Conservation (phyloP, 2,888 invertebrate species). For the Imbricaverruca yamaguchii region DNA sequence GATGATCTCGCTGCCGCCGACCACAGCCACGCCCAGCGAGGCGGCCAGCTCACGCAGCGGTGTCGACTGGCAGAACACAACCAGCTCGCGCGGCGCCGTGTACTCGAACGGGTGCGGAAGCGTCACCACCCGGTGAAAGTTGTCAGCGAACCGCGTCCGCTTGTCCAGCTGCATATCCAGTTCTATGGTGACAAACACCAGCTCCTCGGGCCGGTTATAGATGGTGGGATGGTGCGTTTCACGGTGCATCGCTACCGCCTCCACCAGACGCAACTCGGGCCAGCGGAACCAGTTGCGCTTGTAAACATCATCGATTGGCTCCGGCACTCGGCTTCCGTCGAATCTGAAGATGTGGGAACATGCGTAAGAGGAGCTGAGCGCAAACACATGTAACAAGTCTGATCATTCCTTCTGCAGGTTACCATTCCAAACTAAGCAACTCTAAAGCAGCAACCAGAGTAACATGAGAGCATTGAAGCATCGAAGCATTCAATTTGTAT, state of each 20-base stretch:
- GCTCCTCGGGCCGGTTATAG: conserved; percentile 65
- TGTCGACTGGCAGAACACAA: conserved; percentile 65
- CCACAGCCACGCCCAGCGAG: conserved; percentile 62
- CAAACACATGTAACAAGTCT: too few species aligned
- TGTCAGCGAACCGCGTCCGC: conserved; percentile 61
- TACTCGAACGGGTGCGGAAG: conserved; percentile 63
- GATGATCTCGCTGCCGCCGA: conserved; percentile 64
- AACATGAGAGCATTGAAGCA: too few species aligned
- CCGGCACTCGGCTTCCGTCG: conserved; percentile 51
- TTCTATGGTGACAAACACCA: conserved; percentile 62
- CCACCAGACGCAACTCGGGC: conserved; percentile 58
- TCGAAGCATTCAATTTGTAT: too few species aligned
- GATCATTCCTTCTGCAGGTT: too few species aligned
- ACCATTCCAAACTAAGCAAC: too few species aligned
- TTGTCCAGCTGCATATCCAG: conserved; percentile 68
- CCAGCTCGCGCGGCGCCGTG: conserved; percentile 57
- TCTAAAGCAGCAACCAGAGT: too few species aligned
- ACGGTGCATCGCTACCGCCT: conserved; percentile 67
- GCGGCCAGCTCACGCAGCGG: conserved; percentile 53
- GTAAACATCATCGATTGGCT: conserved; percentile 59
- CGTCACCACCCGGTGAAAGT: conserved; percentile 57
- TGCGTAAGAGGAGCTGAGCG: too few species aligned
- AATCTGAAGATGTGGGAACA: conserved; percentile 22
- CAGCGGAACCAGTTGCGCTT: conserved; percentile 50
- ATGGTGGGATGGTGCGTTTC: conserved; percentile 77